A percentile compares a stretch with the other conserved stretches of the same genome.
phyloP scores from a whole-genome alignment of 2,113 vertebrate species.

The Tapirus terrestris region DNA sequence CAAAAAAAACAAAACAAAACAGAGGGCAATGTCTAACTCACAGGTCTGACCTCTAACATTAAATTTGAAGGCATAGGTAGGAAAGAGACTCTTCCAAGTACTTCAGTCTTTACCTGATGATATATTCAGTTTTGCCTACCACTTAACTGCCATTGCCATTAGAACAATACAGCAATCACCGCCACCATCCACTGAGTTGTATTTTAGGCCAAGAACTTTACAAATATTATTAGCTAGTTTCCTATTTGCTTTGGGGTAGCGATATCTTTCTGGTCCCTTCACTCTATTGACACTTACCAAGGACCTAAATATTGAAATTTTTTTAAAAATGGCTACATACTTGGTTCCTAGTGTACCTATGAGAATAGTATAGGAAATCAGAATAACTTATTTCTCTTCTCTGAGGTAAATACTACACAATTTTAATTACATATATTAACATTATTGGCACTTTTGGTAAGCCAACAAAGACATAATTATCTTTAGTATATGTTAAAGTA shows the following conservation, averaged over 20 bases:
- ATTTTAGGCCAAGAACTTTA: not conserved
- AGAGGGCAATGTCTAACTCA: not conserved
- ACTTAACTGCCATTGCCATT: not conserved
- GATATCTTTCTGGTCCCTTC: not conserved
- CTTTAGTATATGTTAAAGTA: not conserved
- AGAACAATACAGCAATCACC: not conserved
- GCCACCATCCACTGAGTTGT: not conserved
- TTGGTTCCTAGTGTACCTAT: not conserved
- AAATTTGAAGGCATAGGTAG: not conserved
- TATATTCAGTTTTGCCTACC: not conserved
- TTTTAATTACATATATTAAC: not conserved
- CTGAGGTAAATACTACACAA: not conserved
- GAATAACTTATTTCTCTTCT: slow-evolving; percentile 30
- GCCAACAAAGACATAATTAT: not conserved
- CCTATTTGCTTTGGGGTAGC: not conserved
- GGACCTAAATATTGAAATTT: not conserved
- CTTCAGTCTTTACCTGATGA: not conserved
- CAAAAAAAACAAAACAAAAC: not conserved
- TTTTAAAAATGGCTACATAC: not conserved
- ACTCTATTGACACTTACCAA: not conserved
- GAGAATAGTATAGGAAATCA: not conserved
- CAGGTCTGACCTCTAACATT: not conserved
- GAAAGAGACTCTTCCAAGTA: not conserved
- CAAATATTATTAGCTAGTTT: not conserved
- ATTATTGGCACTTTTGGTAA: not conserved